Percentiles rank a stretch among this genome's conserved stretches.
Conservation (phyloP, 2,113 vertebrate genomes). For the mouse (Mus musculus) region DNA sequence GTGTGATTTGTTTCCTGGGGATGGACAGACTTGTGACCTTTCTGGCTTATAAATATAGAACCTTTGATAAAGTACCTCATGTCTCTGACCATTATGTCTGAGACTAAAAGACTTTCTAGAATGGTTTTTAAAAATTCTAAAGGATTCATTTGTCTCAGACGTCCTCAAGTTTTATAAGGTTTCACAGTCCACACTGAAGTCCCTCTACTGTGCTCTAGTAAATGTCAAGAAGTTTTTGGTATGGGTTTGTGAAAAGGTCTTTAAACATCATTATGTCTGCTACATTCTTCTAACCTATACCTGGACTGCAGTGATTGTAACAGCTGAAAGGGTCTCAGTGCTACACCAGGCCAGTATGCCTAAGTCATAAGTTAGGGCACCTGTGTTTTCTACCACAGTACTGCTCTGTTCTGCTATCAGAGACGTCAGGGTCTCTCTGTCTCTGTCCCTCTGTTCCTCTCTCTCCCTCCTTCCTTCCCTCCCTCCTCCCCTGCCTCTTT, state of each 20-base stretch:
- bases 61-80: slow-evolving; percentile 46
- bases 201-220: not conserved
- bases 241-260: not conserved
- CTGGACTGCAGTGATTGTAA: not conserved
- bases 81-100: not conserved
- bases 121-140: not conserved
- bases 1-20: slow-evolving; percentile 64
- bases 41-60: slow-evolving; percentile 33
- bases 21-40: slow-evolving; percentile 41
- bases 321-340: not conserved
- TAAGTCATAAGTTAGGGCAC: not conserved
- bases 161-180: not conserved
- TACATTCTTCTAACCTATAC: not conserved
- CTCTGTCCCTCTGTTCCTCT: not conserved
- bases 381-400: not conserved
- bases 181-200: not conserved
- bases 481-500: not conserved
- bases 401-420: not conserved
- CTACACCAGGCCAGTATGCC: not conserved
- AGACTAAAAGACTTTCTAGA: slow-evolving; percentile 15
- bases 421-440: not conserved
- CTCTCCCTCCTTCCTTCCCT: not conserved
- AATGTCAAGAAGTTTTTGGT: not conserved
- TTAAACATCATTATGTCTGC: not conserved
- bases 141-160: slow-evolving; percentile 31